Evolutionary conservation across 2,113 vertebrate species (phyloP).

Genomic region (Petrocephalus microphthalmus): DNA sequence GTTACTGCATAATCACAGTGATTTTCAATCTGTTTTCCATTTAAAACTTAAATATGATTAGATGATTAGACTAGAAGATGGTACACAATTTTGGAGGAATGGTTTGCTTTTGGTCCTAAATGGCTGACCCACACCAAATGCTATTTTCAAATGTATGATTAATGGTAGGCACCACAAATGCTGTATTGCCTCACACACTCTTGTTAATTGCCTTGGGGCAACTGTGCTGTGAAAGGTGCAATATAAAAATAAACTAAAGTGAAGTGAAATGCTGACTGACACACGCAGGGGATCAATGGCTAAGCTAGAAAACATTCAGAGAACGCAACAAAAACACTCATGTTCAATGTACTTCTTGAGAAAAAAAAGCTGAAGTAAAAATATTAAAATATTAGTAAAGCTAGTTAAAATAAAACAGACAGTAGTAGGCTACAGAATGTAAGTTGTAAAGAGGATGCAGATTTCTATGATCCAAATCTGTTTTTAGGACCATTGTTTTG

Average conservation of each 20-base stretch:
- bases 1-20: not conserved
- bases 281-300: not conserved
- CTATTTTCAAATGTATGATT: not conserved
- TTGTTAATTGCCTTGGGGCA: not conserved
- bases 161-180: not conserved
- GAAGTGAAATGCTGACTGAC: not conserved
- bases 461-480: not conserved
- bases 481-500: not conserved
- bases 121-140: not conserved
- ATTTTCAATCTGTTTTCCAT: not conserved
- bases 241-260: not conserved
- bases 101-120: not conserved
- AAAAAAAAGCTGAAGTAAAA: not conserved
- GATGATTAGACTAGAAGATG: not conserved
- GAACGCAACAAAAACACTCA: not conserved
- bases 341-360: not conserved
- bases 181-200: not conserved
- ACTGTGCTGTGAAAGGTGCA: not conserved
- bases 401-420: not conserved
- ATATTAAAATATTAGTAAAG: not conserved
- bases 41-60: not conserved
- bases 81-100: not conserved
- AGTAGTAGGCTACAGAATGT: not conserved
- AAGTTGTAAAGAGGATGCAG: not conserved
- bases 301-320: not conserved